Base-by-base conservation (phyloP, 2,797 vertebrate species). In the Sebastiscus albofasciatus region DNA sequence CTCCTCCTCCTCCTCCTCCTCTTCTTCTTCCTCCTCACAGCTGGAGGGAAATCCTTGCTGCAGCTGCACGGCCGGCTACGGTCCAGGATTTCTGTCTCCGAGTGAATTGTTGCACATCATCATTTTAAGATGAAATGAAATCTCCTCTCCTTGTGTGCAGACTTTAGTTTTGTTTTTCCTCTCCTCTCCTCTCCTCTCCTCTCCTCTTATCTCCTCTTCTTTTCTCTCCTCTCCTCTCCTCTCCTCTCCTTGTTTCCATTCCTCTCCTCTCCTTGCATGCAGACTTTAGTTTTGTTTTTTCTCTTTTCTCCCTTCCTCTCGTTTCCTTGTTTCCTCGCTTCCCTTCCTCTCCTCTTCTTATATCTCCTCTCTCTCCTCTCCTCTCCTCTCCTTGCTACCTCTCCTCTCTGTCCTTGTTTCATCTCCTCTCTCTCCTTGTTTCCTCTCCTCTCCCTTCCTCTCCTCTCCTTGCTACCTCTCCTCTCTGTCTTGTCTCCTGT, bases 11-110 rank as follows among this genome's bases (percentile, higher is more conserved):
- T 55, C 3, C 16, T 27, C 33, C 10, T 11, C 2, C 70, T 13
- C 55, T 83, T 82, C 59, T 27, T 36, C 34, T 26, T 58, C 5
- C 4, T 29, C 24, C 52, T 52, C 52, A 52, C 22, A 5, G 56
- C 82, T 83, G 62, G 2, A 16, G 76, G 69, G 27, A 66, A 67
- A 36, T 66, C 46, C 62, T 33, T 60, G 54, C 64, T 16, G 54
- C 22, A 66, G 69, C 61, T 55, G 70, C 74, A 80, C 7, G 16
- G 16, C 34, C 59, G 8, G 12, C 49, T 68, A 7, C 3, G 8
- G 34, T 56, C 22, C 9, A 46, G 52, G 61, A 29, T 26, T 64
- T 14, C 8, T 18, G 34, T 16, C 46, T 71, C 33, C 5, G 11
- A 58, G 26, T 24, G 24, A 8, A 7, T 52, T 18, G 6, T 1